Percentiles rank a stretch among this genome's conserved stretches.
Evolutionary conservation across 2,797 vertebrate genomes (phyloP).

Genomic region (Typhlichthys subterraneus): DNA sequence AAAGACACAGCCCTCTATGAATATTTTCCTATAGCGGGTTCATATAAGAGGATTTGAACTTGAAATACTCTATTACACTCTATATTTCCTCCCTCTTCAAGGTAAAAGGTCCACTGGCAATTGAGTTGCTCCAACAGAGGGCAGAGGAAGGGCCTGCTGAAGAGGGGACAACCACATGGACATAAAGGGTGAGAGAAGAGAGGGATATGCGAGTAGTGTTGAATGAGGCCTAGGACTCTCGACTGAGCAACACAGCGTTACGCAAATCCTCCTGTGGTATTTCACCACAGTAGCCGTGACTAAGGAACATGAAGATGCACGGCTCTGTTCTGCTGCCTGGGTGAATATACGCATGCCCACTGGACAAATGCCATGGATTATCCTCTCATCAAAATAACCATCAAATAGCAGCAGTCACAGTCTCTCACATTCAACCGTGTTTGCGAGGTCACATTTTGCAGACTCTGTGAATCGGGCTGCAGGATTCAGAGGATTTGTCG

Average conservation of each 20-base stretch:
- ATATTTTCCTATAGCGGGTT: no score
- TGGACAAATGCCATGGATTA: not conserved
- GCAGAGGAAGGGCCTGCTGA: constrained; percentile 5
- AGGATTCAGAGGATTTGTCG: no score
- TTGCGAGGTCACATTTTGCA: not conserved
- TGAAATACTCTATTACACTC: not conserved
- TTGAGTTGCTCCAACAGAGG: constrained; percentile 60
- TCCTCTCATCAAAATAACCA: no score
- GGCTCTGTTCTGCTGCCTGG: constrained; percentile 10
- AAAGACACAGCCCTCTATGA: no score
- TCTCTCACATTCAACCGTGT: not conserved
- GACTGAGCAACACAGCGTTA: constrained; percentile 20
- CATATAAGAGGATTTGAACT: not conserved
- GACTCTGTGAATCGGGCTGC: no score
- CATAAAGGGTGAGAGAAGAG: not conserved
- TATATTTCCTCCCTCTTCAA: constrained; percentile 47
- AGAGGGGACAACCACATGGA: constrained; percentile 10
- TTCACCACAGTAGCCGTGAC: constrained; percentile 5
- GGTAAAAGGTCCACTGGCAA: constrained; percentile 92
- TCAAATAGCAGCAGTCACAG: no score
- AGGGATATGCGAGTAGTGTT: constrained; percentile 12
- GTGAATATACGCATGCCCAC: constrained; percentile 14
- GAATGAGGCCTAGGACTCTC: constrained; percentile 19
- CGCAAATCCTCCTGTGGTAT: constrained; percentile 1
- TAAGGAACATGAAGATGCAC: constrained; percentile 15